These are phyloP conservation scores for Eremophila alpestris DNA, from an alignment of 2,797 vertebrate genomes.

Conservation along the genomic window DNA sequence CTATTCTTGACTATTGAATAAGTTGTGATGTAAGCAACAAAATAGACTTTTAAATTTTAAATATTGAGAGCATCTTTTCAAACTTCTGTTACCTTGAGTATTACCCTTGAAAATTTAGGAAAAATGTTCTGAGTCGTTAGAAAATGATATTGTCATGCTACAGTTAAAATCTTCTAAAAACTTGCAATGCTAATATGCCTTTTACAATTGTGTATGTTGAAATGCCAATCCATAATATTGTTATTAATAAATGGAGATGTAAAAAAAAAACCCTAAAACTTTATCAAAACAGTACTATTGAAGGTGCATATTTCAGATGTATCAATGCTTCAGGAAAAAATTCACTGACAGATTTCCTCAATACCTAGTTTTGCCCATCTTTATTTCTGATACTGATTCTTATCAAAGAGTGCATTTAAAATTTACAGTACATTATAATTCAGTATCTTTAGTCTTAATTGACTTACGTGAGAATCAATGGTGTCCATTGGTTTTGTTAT, in stretches of 20 bases:
- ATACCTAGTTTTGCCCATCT: not conserved
- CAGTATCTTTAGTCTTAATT: not conserved
- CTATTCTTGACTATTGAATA: slow-evolving; percentile 4
- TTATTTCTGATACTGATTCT: not conserved
- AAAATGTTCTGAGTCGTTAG: not conserved
- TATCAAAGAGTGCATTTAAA: not conserved
- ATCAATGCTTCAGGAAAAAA: not conserved
- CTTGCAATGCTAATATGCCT: not conserved
- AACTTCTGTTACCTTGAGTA: not conserved
- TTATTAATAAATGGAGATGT: not conserved
- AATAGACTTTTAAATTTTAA: not conserved
- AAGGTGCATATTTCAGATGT: not conserved
- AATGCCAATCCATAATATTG: not conserved
- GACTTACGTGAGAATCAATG: not conserved
- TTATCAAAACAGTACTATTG: not conserved
- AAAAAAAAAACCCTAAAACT: not conserved
- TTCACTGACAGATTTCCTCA: not conserved
- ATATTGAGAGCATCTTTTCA: not conserved
- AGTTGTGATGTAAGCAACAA: not conserved
- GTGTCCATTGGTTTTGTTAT: not conserved
- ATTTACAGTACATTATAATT: not conserved
- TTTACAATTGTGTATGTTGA: not conserved
- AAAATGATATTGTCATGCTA: not conserved
- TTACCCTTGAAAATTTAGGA: not conserved
- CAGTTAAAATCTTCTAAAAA: not conserved